Percentiles rank a stretch among this genome's conserved stretches.
Conservation (phyloP, 2,888 invertebrate species). For the Amphimallon solstitiale region DNA sequence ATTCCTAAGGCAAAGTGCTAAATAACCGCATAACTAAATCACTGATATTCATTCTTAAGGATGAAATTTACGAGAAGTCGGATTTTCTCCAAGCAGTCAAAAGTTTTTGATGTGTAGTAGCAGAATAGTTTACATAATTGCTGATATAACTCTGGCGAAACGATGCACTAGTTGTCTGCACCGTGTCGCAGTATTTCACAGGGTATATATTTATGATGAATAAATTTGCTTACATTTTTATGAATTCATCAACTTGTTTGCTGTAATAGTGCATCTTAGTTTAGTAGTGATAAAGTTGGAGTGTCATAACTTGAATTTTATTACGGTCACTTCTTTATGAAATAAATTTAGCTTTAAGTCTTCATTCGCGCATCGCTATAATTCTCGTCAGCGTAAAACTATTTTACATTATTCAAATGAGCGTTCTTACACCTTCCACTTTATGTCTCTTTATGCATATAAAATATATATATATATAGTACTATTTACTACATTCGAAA, state of each 20-base stretch:
- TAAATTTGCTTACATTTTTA: slow-evolving; percentile 12
- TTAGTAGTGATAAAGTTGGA: slow-evolving; percentile 3
- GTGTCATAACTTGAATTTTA: slow-evolving; percentile 12
- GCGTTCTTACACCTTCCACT: background rate
- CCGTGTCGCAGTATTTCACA: slow-evolving; percentile 9
- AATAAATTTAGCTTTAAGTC: slow-evolving; percentile 25
- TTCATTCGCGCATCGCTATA: slow-evolving; percentile 11
- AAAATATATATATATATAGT: too few species aligned
- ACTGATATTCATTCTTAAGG: slow-evolving; percentile 39
- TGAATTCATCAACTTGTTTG: background rate
- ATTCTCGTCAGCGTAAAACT: background rate
- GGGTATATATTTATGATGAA: background rate
- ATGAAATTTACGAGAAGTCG: slow-evolving; percentile 39
- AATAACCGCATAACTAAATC: slow-evolving; percentile 32
- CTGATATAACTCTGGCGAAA: slow-evolving; percentile 42
- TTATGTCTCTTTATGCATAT: background rate
- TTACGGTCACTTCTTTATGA: slow-evolving; percentile 10
- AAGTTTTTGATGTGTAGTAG: slow-evolving; percentile 38
- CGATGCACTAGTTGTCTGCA: slow-evolving; percentile 12
- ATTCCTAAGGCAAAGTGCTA: slow-evolving; percentile 35
- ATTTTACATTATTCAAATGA: slow-evolving; percentile 18
- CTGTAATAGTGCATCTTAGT: slow-evolving; percentile 23
- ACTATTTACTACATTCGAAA: too few species aligned
- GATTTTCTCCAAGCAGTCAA: slow-evolving; percentile 33
- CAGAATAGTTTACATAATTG: slow-evolving; percentile 44